These are phyloP conservation scores for Ophiothrix spiculata DNA, from an alignment of 35 echinoderm and acorn worm genomes.

Conservation along the genomic window DNA sequence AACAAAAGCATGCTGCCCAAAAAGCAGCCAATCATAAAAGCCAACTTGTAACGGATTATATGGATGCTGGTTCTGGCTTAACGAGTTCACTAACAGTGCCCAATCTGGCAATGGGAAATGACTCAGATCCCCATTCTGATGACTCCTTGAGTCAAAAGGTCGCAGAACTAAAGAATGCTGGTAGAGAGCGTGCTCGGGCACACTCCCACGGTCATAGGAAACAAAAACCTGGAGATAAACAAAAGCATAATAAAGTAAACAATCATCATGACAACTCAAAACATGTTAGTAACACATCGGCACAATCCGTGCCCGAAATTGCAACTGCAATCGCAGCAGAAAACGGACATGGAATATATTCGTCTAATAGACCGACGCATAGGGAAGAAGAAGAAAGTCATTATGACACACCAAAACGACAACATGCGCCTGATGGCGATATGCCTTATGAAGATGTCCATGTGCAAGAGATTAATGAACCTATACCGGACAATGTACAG, in stretches of 20 bases:
- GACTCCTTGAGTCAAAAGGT: slow-evolving; percentile 58
- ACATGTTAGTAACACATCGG: slow-evolving; percentile 10
- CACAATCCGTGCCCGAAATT: slow-evolving; percentile 36
- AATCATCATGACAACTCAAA: not conserved
- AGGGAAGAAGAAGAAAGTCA: not conserved
- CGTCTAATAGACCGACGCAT: not conserved
- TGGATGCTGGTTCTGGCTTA: slow-evolving; percentile 51
- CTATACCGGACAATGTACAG: slow-evolving; percentile 11
- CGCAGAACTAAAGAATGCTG: slow-evolving; percentile 49
- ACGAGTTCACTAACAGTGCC: slow-evolving; percentile 53
- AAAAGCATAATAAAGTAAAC: slow-evolving; percentile 46
- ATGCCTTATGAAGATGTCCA: not conserved
- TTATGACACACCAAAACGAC: not conserved
- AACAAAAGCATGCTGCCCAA: slow-evolving; percentile 53
- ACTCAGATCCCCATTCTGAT: slow-evolving; percentile 45
- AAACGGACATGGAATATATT: slow-evolving; percentile 35
- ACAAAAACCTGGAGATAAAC: slow-evolving; percentile 49
- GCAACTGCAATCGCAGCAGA: slow-evolving; percentile 18
- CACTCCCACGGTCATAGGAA: slow-evolving; percentile 90
- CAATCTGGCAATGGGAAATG: slow-evolving; percentile 46
- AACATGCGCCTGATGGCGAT: not conserved
- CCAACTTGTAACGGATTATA: slow-evolving; percentile 76
- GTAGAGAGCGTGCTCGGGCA: slow-evolving; percentile 77
- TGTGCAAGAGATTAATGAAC: not conserved
- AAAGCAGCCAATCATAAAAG: slow-evolving; percentile 76